These are phyloP conservation scores for Sander lucioperca DNA, from an alignment of 2,113 vertebrate species.

Conservation along the genomic window DNA sequence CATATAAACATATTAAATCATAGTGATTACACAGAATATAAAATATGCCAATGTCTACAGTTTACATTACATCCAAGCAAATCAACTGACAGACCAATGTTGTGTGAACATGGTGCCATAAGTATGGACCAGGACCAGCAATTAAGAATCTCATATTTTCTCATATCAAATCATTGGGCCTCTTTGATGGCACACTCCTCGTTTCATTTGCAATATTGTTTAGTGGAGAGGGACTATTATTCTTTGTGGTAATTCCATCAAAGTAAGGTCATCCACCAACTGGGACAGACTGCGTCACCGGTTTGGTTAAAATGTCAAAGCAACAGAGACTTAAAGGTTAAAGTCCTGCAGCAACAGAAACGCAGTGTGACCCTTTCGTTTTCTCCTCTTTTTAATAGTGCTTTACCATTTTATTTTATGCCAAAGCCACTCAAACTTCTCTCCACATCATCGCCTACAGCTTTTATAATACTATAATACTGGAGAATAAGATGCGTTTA, in stretches of 20 bases:
- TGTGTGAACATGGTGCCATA: conserved; percentile 2
- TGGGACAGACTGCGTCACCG: conserved; percentile 66
- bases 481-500: conserved; percentile 13
- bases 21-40: background rate
- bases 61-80: background rate
- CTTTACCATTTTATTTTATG: conserved; percentile 43
- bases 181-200: conserved; percentile 15
- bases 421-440: conserved; percentile 36
- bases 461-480: background rate
- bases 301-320: conserved; percentile 81
- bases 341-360: conserved; percentile 67
- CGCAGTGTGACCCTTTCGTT: conserved; percentile 20
- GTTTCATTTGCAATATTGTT: conserved; percentile 57
- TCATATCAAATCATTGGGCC: conserved; percentile 17
- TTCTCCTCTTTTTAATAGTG: conserved; percentile 43
- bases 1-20: background rate
- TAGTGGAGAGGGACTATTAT: conserved; percentile 51
- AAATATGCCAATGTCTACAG: background rate
- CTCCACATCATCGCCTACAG: conserved; percentile 38
- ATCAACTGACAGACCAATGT: background rate
- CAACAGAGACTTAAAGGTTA: conserved; percentile 77
- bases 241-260: conserved; percentile 79
- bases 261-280: conserved; percentile 80
- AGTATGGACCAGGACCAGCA: conserved; percentile 16
- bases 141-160: conserved; percentile 43